A percentile compares a stretch with the other conserved stretches of the same genome.
These are phyloP conservation scores for Sweltsa coloradensis DNA, from an alignment of 1,140 invertebrate genomes.

Conservation along the genomic window DNA sequence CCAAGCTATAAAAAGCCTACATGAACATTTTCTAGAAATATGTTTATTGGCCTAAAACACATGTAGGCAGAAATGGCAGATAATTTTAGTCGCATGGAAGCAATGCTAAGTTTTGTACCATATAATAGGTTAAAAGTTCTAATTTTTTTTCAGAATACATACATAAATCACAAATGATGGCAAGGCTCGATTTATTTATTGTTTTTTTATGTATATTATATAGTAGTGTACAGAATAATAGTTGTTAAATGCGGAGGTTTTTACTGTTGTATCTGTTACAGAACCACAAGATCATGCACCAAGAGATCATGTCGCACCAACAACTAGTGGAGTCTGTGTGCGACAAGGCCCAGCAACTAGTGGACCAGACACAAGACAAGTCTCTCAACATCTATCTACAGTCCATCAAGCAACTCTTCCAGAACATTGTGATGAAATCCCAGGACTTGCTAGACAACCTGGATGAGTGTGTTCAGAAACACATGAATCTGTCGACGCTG, in stretches of 20 bases:
- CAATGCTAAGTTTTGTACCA: too few relatives aligned
- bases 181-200: not conserved
- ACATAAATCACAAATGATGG: not conserved
- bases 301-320: slow-evolving; percentile 89
- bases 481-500: slow-evolving; percentile 60
- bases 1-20: too few relatives aligned
- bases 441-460: slow-evolving; percentile 73
- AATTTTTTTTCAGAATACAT: not conserved
- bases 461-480: slow-evolving; percentile 74
- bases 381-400: slow-evolving; percentile 74
- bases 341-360: slow-evolving; percentile 80
- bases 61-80: too few relatives aligned
- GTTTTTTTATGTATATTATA: too few relatives aligned
- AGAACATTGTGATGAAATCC: slow-evolving; percentile 77
- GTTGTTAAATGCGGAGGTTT: too few relatives aligned
- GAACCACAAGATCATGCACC: slow-evolving; percentile 88
- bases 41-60: too few relatives aligned
- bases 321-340: slow-evolving; percentile 79
- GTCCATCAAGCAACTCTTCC: slow-evolving; percentile 81
- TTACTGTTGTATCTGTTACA: slow-evolving; percentile 26
- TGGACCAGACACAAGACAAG: slow-evolving; percentile 79
- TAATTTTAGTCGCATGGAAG: too few relatives aligned
- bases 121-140: too few relatives aligned
- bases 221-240: too few relatives aligned
- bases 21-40: too few relatives aligned